phyloP scores from a whole-genome alignment of 2,797 vertebrate genomes.

The Hafferia zeledoni region DNA sequence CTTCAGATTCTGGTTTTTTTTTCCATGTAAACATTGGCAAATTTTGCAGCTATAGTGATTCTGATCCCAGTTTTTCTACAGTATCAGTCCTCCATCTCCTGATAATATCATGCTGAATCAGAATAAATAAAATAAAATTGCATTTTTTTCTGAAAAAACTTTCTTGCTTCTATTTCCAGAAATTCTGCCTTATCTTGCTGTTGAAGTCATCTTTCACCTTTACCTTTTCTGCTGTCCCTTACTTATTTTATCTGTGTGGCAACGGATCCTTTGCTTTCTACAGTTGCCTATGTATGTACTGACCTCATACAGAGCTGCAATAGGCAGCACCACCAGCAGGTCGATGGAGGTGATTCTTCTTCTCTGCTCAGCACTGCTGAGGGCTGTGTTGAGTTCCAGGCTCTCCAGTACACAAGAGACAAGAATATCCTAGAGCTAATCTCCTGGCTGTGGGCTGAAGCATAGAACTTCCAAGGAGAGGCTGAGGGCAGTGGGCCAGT shows the following conservation, averaged over 20 bases:
- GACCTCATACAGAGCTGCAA: neutral
- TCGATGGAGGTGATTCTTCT: neutral
- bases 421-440: neutral
- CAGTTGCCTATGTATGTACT: fast-evolving
- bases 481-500: neutral
- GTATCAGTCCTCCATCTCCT: neutral
- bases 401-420: neutral
- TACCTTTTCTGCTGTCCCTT: neutral
- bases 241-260: neutral
- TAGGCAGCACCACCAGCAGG: neutral
- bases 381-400: neutral
- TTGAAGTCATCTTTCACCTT: neutral
- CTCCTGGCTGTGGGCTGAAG: neutral
- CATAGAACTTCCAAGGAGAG: neutral
- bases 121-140: neutral
- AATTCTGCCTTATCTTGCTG: neutral
- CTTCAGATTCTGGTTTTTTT: neutral
- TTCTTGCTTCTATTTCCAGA: neutral
- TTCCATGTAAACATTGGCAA: neutral
- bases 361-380: neutral
- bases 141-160: neutral
- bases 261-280: neutral
- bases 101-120: neutral
- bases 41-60: neutral
- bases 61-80: neutral